Evolutionary conservation across 2,888 invertebrate species (phyloP).

Genomic region (Selenia dentaria): DNA sequence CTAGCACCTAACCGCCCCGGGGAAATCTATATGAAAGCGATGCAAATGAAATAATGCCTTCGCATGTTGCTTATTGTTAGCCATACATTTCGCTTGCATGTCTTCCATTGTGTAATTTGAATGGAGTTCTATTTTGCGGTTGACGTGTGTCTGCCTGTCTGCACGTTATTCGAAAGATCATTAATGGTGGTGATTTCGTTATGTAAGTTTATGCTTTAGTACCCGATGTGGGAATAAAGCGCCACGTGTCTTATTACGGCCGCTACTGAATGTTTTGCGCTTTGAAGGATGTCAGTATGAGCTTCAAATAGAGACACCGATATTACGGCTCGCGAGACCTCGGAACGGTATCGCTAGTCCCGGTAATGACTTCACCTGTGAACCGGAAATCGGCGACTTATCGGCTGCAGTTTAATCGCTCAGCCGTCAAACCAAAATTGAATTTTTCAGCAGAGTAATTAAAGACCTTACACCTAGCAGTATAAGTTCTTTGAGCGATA

Average conservation of each 20-base stretch:
- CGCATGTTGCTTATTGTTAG: conserved; percentile 41
- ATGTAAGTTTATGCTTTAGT: background rate
- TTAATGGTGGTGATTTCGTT: conserved; percentile 10
- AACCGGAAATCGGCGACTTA: conserved; percentile 31
- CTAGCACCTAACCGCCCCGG: conserved; percentile 34
- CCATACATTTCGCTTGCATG: conserved; percentile 35
- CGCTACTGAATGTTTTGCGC: conserved; percentile 2
- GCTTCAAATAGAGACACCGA: conserved; percentile 23
- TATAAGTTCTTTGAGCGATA: conserved; percentile 35
- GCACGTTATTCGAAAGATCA: conserved; percentile 8
- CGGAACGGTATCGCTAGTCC: too few species aligned
- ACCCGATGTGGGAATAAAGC: background rate
- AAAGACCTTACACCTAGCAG: conserved; percentile 24
- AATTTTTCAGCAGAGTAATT: conserved; percentile 47
- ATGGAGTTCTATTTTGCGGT: conserved; percentile 13
- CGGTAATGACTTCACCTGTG: conserved; percentile 33
- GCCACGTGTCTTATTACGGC: background rate
- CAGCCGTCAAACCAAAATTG: conserved; percentile 41
- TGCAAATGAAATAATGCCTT: conserved; percentile 50
- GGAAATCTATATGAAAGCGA: conserved; percentile 51
- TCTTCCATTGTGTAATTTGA: conserved; percentile 19
- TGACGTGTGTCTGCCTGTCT: conserved; percentile 4
- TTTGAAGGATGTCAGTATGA: conserved; percentile 8
- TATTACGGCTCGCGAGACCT: conserved; percentile 27
- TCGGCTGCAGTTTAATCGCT: conserved; percentile 34